Conservation (phyloP, 2,113 vertebrate species). For the Struthio camelus region DNA sequence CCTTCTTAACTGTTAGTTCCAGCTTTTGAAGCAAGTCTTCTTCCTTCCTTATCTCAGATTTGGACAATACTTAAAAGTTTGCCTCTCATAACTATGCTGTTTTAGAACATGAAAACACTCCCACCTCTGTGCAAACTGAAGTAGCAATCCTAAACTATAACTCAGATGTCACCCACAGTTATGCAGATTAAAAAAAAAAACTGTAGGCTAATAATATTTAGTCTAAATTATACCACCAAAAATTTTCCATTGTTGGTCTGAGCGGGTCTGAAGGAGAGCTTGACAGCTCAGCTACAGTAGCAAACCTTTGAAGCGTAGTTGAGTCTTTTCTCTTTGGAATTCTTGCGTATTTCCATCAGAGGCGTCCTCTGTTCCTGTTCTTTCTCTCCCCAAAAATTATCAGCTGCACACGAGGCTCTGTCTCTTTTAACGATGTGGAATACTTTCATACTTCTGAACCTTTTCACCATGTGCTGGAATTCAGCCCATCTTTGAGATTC, state of each 20-base stretch:
- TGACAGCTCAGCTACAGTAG: not conserved
- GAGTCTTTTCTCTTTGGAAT: not conserved
- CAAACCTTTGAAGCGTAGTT: not conserved
- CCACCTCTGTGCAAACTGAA: not conserved
- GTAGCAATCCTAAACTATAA: not conserved
- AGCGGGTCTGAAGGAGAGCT: not conserved
- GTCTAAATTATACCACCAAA: not conserved
- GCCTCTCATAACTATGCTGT: accelerated
- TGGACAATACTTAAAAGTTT: not conserved
- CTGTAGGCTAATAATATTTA: not conserved
- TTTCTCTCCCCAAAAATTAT: not conserved
- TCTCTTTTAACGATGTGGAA: not conserved
- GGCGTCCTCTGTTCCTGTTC: not conserved
- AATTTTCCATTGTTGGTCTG: not conserved
- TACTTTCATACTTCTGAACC: not conserved
- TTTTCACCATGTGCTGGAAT: not conserved
- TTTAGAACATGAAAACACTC: not conserved
- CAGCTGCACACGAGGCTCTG: not conserved
- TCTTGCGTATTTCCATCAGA: not conserved
- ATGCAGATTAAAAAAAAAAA: not conserved
- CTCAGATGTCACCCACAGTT: not conserved
- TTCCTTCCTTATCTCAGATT: not conserved
- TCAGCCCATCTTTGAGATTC: not conserved
- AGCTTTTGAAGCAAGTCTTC: not conserved
- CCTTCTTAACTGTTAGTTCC: not conserved